These are phyloP conservation scores for Caretta caretta DNA, from an alignment of 2,113 vertebrate species.

Conservation along the genomic window DNA sequence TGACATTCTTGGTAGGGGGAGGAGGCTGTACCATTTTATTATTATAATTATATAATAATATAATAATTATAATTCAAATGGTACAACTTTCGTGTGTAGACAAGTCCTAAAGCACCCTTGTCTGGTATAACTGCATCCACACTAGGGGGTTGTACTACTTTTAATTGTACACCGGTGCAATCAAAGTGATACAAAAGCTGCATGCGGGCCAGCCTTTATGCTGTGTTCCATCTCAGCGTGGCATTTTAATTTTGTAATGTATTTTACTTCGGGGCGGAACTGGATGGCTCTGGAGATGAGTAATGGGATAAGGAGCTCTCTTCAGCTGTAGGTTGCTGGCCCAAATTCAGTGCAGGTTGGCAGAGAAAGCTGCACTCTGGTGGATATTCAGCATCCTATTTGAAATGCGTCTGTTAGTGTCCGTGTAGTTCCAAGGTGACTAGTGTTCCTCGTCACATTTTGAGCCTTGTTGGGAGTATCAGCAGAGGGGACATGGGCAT, in stretches of 20 bases:
- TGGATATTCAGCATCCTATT: no score
- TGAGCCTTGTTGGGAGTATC: neutral
- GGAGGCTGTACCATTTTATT: neutral
- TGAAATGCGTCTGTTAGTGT: neutral
- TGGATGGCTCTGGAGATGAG: neutral
- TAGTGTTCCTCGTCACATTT: neutral
- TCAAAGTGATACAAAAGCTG: neutral
- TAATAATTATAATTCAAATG: neutral
- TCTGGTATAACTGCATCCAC: neutral
- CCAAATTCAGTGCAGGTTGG: neutral
- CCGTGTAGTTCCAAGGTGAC: neutral
- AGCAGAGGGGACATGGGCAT: fast-evolving
- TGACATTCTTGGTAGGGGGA: neutral
- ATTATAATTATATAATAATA: no score
- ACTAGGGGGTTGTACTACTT: neutral
- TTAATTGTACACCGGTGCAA: neutral
- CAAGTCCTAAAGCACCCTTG: neutral
- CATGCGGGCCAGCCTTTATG: neutral
- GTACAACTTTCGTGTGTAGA: fast-evolving
- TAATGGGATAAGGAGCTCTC: neutral
- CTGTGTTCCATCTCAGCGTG: neutral
- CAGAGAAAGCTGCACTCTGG: neutral
- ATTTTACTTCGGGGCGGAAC: neutral
- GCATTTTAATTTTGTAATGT: neutral
- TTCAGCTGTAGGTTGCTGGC: neutral